Base-by-base conservation (phyloP, 1,140 invertebrate genomes). In the Antheraea mylitta region DNA sequence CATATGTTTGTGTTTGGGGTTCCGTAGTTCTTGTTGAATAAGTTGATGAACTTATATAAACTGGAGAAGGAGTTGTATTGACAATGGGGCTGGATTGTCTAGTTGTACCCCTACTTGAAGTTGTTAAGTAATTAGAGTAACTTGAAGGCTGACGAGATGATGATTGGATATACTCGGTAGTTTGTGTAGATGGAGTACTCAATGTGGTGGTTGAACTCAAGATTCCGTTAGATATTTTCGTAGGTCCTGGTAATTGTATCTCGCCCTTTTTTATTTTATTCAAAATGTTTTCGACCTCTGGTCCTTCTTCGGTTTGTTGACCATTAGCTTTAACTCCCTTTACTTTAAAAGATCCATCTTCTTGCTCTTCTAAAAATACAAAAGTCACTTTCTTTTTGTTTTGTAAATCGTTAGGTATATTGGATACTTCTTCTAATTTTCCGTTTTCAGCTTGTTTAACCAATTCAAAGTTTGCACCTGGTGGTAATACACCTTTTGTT, bases 331-430 rank as follows among this genome's bases (percentile, higher is more conserved):
- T 94, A 0, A 97, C 94, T 3, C 96, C 96, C 84, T 96, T 96
- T 2, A 97, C 96, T 89, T 97, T 97, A 63, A 96, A 96, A 58
- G 95, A 96, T 36, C 96, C 96, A 78, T 97, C 96, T 0, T 95
- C 93, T 84, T 97, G 96, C 79, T 97, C 96, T 87, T 97, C 96
- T 16, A 97, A 88, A 42, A 97, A 95, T 5, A 97, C 96, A 76
- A 97, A 97, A 0, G 96, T 97, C 0, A 97, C 96, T 81, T 97
- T 97, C 85, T 97, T 97, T 68, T 96, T 94, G 74, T 93, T 92
- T 6, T 95, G 93, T n/a, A 95, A 76, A 75, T 93, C 94, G 37
- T 92, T 91, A 16, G 94, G 94, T 66, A 94, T 86, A 69, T 94
- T 95, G 0, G 93, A 93, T n/a, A 96, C 92, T 77, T 96, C 94